phyloP scores from a whole-genome alignment of 2,113 vertebrate genomes.

The Lutjanus erythropterus region DNA sequence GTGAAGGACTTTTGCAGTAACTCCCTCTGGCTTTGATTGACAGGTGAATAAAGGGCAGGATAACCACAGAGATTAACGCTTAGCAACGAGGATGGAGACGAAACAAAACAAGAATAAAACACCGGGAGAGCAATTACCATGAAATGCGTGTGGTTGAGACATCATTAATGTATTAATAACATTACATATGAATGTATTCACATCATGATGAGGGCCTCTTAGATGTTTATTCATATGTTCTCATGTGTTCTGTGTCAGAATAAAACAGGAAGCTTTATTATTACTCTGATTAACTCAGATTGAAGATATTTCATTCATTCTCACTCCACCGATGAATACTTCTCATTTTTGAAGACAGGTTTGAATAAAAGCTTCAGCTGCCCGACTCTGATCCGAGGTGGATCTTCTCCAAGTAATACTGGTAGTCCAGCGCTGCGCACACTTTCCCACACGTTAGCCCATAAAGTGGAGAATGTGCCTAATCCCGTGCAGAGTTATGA shows the following conservation, averaged over 20 bases:
- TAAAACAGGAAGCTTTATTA: background rate
- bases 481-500: slow-evolving; percentile 76
- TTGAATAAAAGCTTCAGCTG: slow-evolving; percentile 10
- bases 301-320: slow-evolving; percentile 1
- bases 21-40: slow-evolving; percentile 51
- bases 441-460: slow-evolving; percentile 67
- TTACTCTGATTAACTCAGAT: background rate
- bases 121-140: background rate
- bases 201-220: background rate
- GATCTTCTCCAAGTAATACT: background rate
- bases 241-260: background rate
- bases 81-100: slow-evolving; percentile 57
- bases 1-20: background rate
- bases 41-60: slow-evolving; percentile 41
- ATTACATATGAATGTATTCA: background rate
- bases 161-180: background rate
- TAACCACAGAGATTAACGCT: slow-evolving; percentile 37
- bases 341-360: background rate
- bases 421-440: slow-evolving; percentile 16
- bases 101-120: slow-evolving; percentile 40
- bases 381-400: background rate
- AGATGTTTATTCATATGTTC: background rate
- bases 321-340: background rate
- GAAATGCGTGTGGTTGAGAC: background rate
- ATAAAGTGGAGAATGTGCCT: slow-evolving; percentile 75